A percentile compares a stretch with the other conserved stretches of the same genome.
Evolutionary conservation across 2,888 invertebrate species (phyloP).

Genomic region (Galeopsomyia nigrocyanea): DNA sequence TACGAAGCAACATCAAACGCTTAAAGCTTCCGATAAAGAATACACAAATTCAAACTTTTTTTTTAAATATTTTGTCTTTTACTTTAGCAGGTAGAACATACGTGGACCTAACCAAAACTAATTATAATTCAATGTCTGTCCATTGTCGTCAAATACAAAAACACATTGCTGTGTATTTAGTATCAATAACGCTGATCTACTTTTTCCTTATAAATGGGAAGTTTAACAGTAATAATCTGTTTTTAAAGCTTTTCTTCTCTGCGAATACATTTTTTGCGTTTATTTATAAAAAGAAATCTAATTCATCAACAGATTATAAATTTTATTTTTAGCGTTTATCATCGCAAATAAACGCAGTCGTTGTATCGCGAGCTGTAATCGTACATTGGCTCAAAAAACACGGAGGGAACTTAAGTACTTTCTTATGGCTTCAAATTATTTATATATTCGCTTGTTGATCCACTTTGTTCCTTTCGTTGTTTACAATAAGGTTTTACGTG

Average conservation of each 20-base stretch:
- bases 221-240: too few species aligned
- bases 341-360: conserved; percentile 32
- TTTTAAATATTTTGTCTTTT: conserved; percentile 19
- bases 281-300: conserved; percentile 5
- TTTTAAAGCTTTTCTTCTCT: not conserved
- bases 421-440: conserved; percentile 33
- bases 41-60: conserved; percentile 41
- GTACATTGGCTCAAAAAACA: conserved; percentile 30
- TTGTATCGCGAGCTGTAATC: conserved; percentile 42
- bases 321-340: not conserved
- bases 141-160: conserved; percentile 21
- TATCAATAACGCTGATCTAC: not conserved
- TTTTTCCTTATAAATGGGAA: not conserved
- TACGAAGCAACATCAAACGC: conserved; percentile 49
- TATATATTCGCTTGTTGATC: conserved; percentile 4
- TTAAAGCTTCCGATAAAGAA: conserved; percentile 46
- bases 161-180: conserved; percentile 1
- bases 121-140: conserved; percentile 45
- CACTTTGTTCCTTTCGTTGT: conserved; percentile 26
- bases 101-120: conserved; percentile 33
- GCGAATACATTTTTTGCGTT: not conserved
- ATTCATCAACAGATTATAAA: not conserved
- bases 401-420: conserved; percentile 45
- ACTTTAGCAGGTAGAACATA: conserved; percentile 29
- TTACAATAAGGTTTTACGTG: conserved; percentile 10